Evolutionary conservation across 2,797 vertebrate species (phyloP), one percentile per base, ranked within the genome.

Genomic region (Atherinosoma microstoma): DNA sequence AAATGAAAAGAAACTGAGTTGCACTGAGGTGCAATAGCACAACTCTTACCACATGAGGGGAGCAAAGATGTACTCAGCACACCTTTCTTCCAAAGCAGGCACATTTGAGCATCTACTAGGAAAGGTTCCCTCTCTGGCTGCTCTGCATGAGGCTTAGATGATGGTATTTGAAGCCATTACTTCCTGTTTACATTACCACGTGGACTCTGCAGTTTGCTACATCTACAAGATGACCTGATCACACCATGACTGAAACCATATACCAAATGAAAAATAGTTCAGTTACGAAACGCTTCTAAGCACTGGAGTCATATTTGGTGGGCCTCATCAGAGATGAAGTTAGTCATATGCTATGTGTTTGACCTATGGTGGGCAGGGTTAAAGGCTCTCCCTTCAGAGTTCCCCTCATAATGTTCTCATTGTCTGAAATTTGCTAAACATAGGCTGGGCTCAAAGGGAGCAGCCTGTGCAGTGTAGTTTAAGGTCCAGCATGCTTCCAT

Each of bases 401-500:
- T 76, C 70, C 58, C 63, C 70, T 83, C 84, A 84, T 87, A 89
- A 87, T 75, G 64, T 86, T 88, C 76, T 91, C 84, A 88, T 85
- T 92, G 91, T 90, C 78, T 88, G 84, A 89, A 87, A 89, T 91
- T 89, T 90, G 84, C 88, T 63, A 78, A 91, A 89, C 89, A 84
- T 63, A 80, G 82, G 64, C 81, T 57, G 79, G 67, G 80, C 88
- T 92, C 86, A 90, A 89, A 90, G 87, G 78, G 67, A 88, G 85
- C 84, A 79, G 84, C 67, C 72, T 57, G 16, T 67, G 75, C 67
- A 67, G 79, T 54, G 58, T 30, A 72, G 75, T 42, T 68, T 78
- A 49, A 73, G 32, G 66, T 88, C 85, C 93, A 94, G 92, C 88
- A 93, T 94, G 92, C 90, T 94, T 93, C 84, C 84, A 94, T 94